phyloP scores from a whole-genome alignment of 2,797 vertebrate genomes.

The Sebastes trivittatus region DNA sequence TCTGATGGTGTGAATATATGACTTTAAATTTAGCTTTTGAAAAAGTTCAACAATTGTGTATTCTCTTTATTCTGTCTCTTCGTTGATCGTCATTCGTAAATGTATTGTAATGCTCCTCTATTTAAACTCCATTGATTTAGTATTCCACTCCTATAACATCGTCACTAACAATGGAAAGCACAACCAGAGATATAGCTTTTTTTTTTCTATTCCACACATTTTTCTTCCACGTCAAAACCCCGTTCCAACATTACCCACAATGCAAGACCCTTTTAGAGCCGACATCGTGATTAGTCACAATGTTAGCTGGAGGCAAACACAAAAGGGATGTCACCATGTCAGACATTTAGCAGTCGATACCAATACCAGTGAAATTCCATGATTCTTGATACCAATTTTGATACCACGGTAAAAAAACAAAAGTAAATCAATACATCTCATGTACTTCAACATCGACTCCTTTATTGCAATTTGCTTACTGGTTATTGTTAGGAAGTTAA shows the following conservation, averaged over 20 bases:
- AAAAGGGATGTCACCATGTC: no score
- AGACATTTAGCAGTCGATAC: no score
- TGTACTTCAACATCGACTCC: no score
- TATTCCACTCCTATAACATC: neutral
- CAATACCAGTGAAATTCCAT: no score
- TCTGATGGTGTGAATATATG: neutral
- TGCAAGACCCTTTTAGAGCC: neutral
- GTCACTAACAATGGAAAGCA: neutral
- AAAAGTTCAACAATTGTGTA: neutral
- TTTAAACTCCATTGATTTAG: neutral
- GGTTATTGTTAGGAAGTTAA: no score
- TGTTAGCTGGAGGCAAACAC: no score
- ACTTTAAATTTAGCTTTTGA: neutral
- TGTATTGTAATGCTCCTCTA: neutral
- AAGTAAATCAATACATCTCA: no score
- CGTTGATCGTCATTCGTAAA: neutral
- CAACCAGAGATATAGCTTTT: neutral
- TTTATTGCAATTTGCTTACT: no score
- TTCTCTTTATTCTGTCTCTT: neutral
- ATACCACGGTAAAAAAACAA: no score
- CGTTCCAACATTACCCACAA: neutral
- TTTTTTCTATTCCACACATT: neutral
- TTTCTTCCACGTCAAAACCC: neutral
- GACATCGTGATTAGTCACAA: no score
- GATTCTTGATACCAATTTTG: no score